Evolutionary conservation across 1,140 invertebrate genomes (phyloP).

Genomic region (Tenebrio molitor): DNA sequence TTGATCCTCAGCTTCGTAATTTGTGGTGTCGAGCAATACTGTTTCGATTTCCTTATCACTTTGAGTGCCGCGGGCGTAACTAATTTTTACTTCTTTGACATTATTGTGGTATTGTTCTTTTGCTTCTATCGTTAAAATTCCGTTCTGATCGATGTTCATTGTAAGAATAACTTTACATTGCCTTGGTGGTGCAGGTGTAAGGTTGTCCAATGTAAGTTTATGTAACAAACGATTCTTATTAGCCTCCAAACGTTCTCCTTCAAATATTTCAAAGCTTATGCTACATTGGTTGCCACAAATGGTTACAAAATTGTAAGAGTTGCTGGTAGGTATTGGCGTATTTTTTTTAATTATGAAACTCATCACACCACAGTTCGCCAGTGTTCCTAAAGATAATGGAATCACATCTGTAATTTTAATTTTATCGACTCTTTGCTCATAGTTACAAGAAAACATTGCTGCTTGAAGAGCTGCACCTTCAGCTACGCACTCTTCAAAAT

Average conservation of each 20-base stretch:
- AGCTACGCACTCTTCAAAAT: slow-evolving; percentile 63
- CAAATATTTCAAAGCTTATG: slow-evolving; percentile 37
- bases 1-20: background rate
- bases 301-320: background rate
- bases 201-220: background rate
- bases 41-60: background rate
- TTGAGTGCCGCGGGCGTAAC: background rate
- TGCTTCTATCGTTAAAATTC: slow-evolving; percentile 48
- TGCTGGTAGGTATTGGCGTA: slow-evolving; percentile 42
- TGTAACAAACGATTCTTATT: slow-evolving; percentile 33
- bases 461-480: slow-evolving; percentile 51
- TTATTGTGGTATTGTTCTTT: slow-evolving; percentile 12
- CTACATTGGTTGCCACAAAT: slow-evolving; percentile 6
- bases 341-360: slow-evolving; percentile 42
- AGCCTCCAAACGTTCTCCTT: slow-evolving; percentile 50
- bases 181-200: slow-evolving; percentile 32
- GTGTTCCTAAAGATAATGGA: slow-evolving; percentile 45
- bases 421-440: slow-evolving; percentile 14
- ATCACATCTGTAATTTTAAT: slow-evolving; percentile 48
- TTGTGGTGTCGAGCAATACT: background rate
- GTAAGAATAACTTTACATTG: slow-evolving; percentile 20
- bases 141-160: slow-evolving; percentile 48
- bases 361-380: slow-evolving; percentile 29
- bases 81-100: slow-evolving; percentile 5
- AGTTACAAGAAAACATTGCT: slow-evolving; percentile 17